phyloP scores from a whole-genome alignment of 2,888 invertebrate species.

The Drosophila lutescens region DNA sequence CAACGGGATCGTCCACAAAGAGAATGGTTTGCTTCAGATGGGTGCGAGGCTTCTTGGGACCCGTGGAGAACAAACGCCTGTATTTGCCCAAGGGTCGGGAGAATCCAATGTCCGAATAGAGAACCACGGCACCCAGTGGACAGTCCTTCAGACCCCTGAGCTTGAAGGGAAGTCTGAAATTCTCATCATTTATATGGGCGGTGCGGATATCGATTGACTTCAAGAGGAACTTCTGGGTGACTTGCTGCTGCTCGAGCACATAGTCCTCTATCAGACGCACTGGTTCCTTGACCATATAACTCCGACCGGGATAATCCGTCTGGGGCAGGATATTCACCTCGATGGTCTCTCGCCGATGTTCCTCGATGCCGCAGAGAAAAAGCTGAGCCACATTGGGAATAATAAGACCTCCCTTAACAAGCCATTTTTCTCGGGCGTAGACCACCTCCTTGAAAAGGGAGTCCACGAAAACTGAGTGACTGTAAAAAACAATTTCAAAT shows the following conservation, averaged over 20 bases:
- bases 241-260: constrained; percentile 26
- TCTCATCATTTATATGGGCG: constrained; percentile 10
- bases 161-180: constrained; percentile 22
- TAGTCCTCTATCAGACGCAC: constrained; percentile 39
- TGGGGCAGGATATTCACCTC: background rate
- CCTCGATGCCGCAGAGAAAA: constrained; percentile 42
- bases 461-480: constrained; percentile 52
- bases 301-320: background rate
- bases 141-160: constrained; percentile 18
- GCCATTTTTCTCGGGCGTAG: constrained; percentile 57
- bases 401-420: constrained; percentile 44
- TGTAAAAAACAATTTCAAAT: constrained; percentile 4
- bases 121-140: constrained; percentile 26
- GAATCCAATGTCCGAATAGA: constrained; percentile 43
- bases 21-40: constrained; percentile 53
- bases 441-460: constrained; percentile 50
- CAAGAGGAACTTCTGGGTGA: constrained; percentile 42
- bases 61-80: constrained; percentile 44
- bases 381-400: constrained; percentile 53
- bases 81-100: constrained; percentile 3
- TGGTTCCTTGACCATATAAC: background rate
- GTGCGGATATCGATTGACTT: constrained; percentile 32
- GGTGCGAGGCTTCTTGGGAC: constrained; percentile 43
- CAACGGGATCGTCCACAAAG: constrained; percentile 12
- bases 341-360: constrained; percentile 1